Evolutionary conservation across 1,140 invertebrate genomes (phyloP), one percentile per base, ranked within the genome.

Genomic region (Leptinotarsa lineolata): DNA sequence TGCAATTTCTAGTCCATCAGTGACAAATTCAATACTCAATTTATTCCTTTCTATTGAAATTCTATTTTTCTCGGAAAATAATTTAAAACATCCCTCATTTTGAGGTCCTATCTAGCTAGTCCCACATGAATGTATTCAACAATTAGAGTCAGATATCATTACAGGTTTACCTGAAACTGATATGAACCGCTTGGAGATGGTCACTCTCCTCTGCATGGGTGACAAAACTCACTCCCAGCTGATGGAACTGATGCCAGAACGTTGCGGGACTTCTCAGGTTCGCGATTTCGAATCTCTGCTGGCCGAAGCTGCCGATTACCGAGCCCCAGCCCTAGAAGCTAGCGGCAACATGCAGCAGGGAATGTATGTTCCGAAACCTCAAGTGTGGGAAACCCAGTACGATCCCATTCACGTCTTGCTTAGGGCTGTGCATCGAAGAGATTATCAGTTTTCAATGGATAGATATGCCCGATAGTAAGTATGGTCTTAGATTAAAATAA

Each of bases 211-310:
- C 59, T 96, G 95, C 80, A 96, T 97, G 85, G 91, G 92, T 61
- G 96, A 98, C 84, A 95, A 97, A 84, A 98, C 96, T 2, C 96
- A 98, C 85, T 97, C 94, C 77, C 96, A 98, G 83, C 86, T 98
- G 20, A 92, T 97, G 85, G 96, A 98, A 83, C 85, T 96, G 44
- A 96, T 98, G 93, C 97, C 97, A 1, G 96, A 98, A 86, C 89
- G 95, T 24, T 97, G 94, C 81, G 96, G 96, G 8, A 94, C 94
- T 79, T 92, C 93, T 22, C 94, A 96, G 82, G 94, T 92, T 63
- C 91, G 93, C 79, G 95, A 97, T 85, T 96, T 97, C 84, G 96
- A 97, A 84, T 88, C 90, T 48, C 90, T 94, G 61, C 87, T 97
- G 21, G 91, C 92, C 73, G 90, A 94, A 85, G 89, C 94, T 13